Conservation (phyloP, 2,888 invertebrate genomes). For the Andrena praecox region DNA sequence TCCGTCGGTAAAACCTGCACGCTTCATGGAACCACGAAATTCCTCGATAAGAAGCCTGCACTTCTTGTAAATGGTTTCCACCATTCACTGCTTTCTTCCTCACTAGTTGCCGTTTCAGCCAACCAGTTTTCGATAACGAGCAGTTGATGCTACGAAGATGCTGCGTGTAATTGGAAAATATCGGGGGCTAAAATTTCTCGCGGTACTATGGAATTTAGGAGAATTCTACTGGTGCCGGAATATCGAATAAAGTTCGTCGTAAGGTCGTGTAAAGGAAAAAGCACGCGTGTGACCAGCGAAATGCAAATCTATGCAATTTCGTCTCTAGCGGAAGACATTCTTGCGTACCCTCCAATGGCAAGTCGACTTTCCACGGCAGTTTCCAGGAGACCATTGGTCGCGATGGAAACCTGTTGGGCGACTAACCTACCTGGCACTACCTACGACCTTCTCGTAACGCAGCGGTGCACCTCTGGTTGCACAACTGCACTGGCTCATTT, state of each 20-base stretch:
- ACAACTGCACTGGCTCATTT: slow-evolving; percentile 54
- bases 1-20: not conserved
- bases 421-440: slow-evolving; percentile 71
- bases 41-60: no score
- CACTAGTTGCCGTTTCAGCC: not conserved
- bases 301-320: slow-evolving; percentile 46
- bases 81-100: not conserved
- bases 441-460: slow-evolving; percentile 66
- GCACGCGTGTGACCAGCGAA: slow-evolving; percentile 11
- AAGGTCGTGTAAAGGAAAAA: slow-evolving; percentile 9
- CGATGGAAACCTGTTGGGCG: slow-evolving; percentile 70
- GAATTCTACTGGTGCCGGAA: not conserved
- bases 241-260: not conserved
- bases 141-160: no score
- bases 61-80: no score
- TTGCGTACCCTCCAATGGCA: slow-evolving; percentile 31
- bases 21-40: not conserved
- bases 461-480: slow-evolving; percentile 56
- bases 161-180: no score
- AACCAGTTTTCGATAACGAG: no score
- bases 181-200: no score
- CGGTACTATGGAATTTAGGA: not conserved
- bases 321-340: slow-evolving; percentile 58
- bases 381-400: slow-evolving; percentile 57
- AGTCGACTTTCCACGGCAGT: slow-evolving; percentile 56